Conservation (phyloP, 2,797 vertebrate genomes). For the Leptatherina wallacei region DNA sequence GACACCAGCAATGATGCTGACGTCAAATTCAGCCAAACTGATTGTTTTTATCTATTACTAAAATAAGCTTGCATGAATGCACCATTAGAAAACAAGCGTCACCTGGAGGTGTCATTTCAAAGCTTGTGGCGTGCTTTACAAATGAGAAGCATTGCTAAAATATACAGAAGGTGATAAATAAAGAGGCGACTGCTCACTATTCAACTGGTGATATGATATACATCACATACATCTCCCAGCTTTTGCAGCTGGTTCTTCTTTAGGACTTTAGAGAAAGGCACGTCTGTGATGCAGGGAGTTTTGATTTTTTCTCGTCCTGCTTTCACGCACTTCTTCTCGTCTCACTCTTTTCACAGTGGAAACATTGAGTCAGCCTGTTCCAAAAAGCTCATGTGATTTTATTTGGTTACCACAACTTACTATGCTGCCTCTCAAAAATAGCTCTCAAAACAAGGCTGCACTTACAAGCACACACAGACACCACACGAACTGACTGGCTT, state of each 20-base stretch:
- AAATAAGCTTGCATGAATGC: background rate
- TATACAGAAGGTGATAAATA: background rate
- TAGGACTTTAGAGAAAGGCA: background rate
- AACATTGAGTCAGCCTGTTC: conserved; percentile 66
- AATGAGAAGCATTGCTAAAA: background rate
- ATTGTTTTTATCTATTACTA: background rate
- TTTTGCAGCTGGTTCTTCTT: background rate
- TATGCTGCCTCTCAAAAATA: conserved; percentile 74
- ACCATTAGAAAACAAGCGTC: background rate
- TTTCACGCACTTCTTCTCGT: conserved; percentile 37
- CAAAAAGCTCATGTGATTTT: conserved; percentile 74
- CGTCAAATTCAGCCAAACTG: background rate
- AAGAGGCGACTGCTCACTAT: background rate
- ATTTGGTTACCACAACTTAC: conserved; percentile 75
- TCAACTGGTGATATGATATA: background rate
- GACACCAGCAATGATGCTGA: background rate
- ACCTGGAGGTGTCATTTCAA: too few species aligned
- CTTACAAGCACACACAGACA: conserved; percentile 44
- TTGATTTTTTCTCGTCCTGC: conserved; percentile 28
- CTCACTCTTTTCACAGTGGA: conserved; percentile 57
- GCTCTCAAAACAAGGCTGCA: conserved; percentile 63
- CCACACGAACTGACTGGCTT: conserved; percentile 39
- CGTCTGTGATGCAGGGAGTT: conserved; percentile 11
- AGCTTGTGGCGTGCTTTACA: background rate
- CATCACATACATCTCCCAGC: background rate